Conservation (phyloP, 2,113 vertebrate genomes). For the Hemichromis elongatus region DNA sequence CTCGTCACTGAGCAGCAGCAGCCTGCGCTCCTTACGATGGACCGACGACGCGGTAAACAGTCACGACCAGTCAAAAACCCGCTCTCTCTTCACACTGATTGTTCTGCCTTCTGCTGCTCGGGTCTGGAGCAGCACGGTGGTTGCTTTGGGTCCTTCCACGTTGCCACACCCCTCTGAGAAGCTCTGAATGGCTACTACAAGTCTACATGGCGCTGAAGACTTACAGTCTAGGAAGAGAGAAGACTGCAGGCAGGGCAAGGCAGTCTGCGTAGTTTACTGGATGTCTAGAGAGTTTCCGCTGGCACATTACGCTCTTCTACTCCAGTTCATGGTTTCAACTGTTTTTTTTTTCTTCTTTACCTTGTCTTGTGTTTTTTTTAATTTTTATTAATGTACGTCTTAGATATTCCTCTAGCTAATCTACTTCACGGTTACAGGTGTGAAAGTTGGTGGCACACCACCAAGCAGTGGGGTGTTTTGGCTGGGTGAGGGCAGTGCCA, state of each 20-base stretch:
- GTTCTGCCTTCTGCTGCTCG: constrained; percentile 28
- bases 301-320: constrained; percentile 2
- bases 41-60: not conserved
- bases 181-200: constrained; percentile 53
- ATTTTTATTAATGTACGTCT: constrained; percentile 4
- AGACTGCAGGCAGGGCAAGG: constrained; percentile 28
- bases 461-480: constrained; percentile 39
- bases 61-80: not conserved
- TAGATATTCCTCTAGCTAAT: constrained; percentile 63
- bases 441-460: constrained; percentile 50
- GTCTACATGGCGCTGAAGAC: constrained; percentile 41
- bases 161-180: not conserved
- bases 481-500: constrained; percentile 48
- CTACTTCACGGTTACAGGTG: constrained; percentile 71
- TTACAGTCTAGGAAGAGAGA: constrained; percentile 46
- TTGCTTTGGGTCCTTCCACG: not conserved
- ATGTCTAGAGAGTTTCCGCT: constrained; percentile 29
- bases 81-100: constrained; percentile 14
- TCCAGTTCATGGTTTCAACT: not conserved
- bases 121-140: not conserved
- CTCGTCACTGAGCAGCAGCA: constrained; percentile 26
- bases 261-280: constrained; percentile 14
- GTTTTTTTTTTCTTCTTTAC: constrained; percentile 23
- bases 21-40: constrained; percentile 19
- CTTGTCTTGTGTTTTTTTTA: constrained; percentile 3